Conservation (phyloP, 2,888 invertebrate species). For the Nipponacmea schrenckii region DNA sequence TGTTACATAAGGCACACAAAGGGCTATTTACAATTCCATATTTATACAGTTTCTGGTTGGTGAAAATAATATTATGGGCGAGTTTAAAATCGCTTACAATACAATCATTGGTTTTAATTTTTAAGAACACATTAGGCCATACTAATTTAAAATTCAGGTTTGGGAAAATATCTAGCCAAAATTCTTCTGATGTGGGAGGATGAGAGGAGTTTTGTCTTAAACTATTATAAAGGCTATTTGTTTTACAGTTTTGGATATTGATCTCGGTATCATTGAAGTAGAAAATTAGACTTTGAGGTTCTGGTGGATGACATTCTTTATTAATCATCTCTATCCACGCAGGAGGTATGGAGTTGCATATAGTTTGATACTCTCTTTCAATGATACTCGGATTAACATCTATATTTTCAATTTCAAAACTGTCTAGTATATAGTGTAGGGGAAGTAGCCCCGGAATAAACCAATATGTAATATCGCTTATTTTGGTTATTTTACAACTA, state of each 20-base stretch:
- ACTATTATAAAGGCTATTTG: not conserved
- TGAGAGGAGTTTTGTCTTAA: not conserved
- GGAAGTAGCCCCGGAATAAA: not conserved
- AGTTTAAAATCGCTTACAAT: not conserved
- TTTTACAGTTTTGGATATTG: not conserved
- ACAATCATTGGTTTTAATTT: not conserved
- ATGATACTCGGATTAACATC: not conserved
- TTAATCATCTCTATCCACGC: not conserved
- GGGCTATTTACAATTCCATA: not conserved
- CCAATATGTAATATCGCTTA: not conserved
- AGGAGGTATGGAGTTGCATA: not conserved
- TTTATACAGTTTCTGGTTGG: not conserved
- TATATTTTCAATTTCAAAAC: not conserved
- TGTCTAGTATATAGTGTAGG: not conserved
- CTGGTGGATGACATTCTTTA: not conserved
- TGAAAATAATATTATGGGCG: not conserved
- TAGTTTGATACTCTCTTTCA: not conserved
- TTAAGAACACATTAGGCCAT: not conserved
- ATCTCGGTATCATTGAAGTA: not conserved
- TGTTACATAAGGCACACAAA: not conserved
- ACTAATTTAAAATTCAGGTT: not conserved
- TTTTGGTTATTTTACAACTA: not conserved
- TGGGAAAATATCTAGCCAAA: not conserved
- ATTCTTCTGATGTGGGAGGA: not conserved
- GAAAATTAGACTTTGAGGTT: not conserved